Percentiles rank a stretch among this genome's conserved stretches.
phyloP scores from a whole-genome alignment of 64 coral and sea anemone genomes.

The Cladopsammia gracilis region DNA sequence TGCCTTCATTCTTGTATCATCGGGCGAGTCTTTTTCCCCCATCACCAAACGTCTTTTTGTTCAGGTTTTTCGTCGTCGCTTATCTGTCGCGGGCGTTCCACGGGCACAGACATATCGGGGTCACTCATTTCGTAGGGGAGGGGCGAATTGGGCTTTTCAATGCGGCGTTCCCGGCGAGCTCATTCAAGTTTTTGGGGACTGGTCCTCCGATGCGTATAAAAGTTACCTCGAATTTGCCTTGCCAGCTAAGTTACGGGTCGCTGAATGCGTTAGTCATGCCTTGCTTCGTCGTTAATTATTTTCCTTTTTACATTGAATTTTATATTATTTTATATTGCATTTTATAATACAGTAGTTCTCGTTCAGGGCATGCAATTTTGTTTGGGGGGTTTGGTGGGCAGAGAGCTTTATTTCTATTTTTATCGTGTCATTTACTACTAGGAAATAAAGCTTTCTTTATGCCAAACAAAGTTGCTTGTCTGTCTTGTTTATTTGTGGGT shows the following conservation, averaged over 20 bases:
- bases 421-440: too few relatives aligned
- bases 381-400: too few relatives aligned
- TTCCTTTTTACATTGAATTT: too few relatives aligned
- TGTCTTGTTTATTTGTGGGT: too few relatives aligned
- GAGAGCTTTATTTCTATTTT: too few relatives aligned
- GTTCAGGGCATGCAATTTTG: too few relatives aligned
- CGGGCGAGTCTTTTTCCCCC: not conserved
- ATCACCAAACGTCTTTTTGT: not conserved
- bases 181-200: conserved; percentile 47
- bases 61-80: not conserved
- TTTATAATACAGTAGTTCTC: too few relatives aligned
- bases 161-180: not conserved
- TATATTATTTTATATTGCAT: too few relatives aligned
- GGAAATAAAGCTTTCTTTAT: too few relatives aligned
- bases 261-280: too few relatives aligned
- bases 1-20: not conserved
- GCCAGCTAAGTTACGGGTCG: not conserved
- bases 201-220: conserved; percentile 40
- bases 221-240: conserved; percentile 10
- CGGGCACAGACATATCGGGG: not conserved
- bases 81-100: not conserved
- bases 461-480: too few relatives aligned
- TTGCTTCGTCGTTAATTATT: too few relatives aligned
- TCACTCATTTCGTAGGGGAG: not conserved
- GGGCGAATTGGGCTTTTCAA: not conserved